Evolutionary conservation across 2,888 invertebrate species (phyloP), one percentile per base, ranked within the genome.

Genomic region (Ferrisia virgata): DNA sequence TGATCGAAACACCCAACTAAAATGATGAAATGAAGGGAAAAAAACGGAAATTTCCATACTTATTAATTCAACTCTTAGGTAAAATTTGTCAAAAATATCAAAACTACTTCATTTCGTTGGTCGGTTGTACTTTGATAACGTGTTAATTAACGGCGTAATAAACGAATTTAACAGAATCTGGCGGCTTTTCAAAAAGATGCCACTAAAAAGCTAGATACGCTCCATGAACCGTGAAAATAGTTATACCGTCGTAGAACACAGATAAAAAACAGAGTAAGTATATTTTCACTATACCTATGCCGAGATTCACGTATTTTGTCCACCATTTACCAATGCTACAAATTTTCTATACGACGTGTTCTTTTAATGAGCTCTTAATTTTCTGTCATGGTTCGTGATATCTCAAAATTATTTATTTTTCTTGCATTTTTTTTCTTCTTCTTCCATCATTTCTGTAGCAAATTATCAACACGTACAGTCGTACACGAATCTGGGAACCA

Each of bases 101-200:
- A n/a, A 81, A 81, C 81, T 58, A 81, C 81, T 81, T 79, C 53
- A 81, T 81, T 79, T 58, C n/a, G 81, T 58, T 58, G 43, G 28
- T 81, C 81, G 81, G 47, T 53, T 31, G 53, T 47, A 58, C 81
- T 81, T 81, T 81, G 58, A 81, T 81, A 81, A 81, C 53, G 81
- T 81, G 81, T 43, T 81, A 81, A 81, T 81, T 81, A 81, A 81
- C 81, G 81, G 81, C 43, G 81, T 81, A 81, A 81, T 81, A 81
- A 81, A 81, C 81, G 81, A 81, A 81, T 81, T 81, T 58, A 81
- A 81, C 81, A 81, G 81, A 53, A 81, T 25, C 81, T 81, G 81
- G 81, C 81, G 81, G 47, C 81, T 81, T 43, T 53, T 81, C 81
- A 81, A 81, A 81, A 81, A 81, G 81, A 47, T 36, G 43, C 81